Percentiles rank a stretch among this genome's conserved stretches.
Conservation (phyloP, 2,888 invertebrate genomes). For the Psylliodes chrysocephalus region DNA sequence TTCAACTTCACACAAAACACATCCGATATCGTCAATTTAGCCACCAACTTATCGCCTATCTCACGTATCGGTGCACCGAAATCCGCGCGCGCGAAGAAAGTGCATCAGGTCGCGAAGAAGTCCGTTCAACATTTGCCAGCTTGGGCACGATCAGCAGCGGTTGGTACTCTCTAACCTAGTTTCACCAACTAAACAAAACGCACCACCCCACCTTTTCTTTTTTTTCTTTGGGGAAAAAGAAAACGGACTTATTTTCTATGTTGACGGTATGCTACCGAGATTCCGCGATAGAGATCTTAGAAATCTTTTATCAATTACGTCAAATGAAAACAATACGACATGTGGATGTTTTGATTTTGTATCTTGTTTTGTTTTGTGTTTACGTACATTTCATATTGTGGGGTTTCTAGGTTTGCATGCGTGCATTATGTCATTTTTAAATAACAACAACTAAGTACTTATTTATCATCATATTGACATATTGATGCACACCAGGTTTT, state of each 20-base stretch:
- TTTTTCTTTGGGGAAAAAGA: slow-evolving; percentile 10
- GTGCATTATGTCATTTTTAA: no score
- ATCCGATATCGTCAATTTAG: not conserved
- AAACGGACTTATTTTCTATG: slow-evolving; percentile 16
- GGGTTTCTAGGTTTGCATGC: no score
- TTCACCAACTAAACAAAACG: not conserved
- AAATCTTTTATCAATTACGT: slow-evolving; percentile 5
- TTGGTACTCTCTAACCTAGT: slow-evolving; percentile 26
- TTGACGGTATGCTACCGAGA: slow-evolving; percentile 5
- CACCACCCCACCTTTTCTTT: slow-evolving; percentile 12
- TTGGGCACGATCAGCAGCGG: slow-evolving; percentile 1
- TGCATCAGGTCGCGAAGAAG: slow-evolving; percentile 17
- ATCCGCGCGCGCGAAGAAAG: slow-evolving; percentile 1
- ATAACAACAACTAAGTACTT: no score
- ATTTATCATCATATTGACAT: no score
- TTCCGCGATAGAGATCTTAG: slow-evolving; percentile 7
- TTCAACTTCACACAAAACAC: not conserved
- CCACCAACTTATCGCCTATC: not conserved
- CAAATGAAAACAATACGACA: not conserved
- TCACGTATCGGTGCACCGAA: not conserved
- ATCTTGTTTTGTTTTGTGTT: no score
- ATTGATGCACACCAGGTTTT: no score
- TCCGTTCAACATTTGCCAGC: slow-evolving; percentile 7
- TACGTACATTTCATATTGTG: no score
- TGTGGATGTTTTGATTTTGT: no score